Evolutionary conservation across 1,140 invertebrate species (phyloP).

Genomic region (Meloidogyne chitwoodi): DNA sequence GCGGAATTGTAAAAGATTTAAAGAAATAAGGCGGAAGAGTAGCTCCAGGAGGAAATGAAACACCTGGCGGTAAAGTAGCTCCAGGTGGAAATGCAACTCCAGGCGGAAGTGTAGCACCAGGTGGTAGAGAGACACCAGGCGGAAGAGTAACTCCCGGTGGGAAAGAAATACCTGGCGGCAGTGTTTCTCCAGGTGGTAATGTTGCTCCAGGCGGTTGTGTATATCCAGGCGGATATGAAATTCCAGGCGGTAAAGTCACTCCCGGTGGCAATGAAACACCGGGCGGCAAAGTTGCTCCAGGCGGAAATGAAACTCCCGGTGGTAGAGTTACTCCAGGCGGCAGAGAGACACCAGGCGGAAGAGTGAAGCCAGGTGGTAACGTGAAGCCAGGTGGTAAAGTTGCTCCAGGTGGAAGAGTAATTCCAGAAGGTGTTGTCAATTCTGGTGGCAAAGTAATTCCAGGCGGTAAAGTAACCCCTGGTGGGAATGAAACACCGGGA

Average conservation of each 20-base stretch:
- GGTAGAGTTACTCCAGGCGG: not conserved
- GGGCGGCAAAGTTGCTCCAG: not conserved
- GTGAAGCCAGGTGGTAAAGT: not conserved
- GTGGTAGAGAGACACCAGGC: not conserved
- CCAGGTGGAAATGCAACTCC: not conserved
- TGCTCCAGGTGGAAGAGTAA: not conserved
- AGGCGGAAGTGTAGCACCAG: not conserved
- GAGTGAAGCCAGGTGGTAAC: not conserved
- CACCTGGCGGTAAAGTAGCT: not conserved
- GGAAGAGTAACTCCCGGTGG: not conserved
- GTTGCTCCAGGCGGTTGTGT: constrained; percentile 3
- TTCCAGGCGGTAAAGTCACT: not conserved
- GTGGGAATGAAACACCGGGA: not conserved
- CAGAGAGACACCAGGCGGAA: not conserved
- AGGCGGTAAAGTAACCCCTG: not conserved
- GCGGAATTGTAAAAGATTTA: no score
- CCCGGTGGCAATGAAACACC: not conserved
- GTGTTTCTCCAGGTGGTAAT: constrained; percentile 9
- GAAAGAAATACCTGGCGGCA: not conserved
- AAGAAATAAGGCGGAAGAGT: no score
- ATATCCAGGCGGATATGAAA: not conserved
- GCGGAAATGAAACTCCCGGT: not conserved
- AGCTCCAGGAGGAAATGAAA: not conserved
- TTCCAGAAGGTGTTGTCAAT: not conserved
- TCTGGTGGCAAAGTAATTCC: constrained; percentile 13